Evolutionary conservation across 2,888 invertebrate species (phyloP).

Genomic region (Megaustenia siamemsis): DNA sequence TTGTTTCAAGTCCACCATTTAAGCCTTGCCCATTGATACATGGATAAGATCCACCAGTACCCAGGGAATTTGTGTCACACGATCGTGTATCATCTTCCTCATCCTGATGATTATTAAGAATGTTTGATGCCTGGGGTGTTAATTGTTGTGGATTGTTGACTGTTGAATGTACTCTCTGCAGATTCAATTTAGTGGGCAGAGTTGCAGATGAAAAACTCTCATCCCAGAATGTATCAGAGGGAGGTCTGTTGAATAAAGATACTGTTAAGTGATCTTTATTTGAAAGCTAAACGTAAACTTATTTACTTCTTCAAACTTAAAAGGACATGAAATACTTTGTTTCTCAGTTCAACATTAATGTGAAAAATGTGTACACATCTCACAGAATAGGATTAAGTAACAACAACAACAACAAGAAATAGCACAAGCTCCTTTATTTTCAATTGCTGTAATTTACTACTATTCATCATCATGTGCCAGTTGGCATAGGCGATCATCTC

Average conservation of each 20-base stretch:
- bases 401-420: no score
- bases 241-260: slow-evolving; percentile 17
- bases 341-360: no score
- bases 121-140: not conserved
- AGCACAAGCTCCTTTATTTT: no score
- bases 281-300: no score
- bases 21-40: slow-evolving; percentile 36
- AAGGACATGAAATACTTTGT: no score
- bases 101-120: slow-evolving; percentile 31
- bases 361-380: no score
- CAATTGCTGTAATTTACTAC: no score
- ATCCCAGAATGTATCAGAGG: slow-evolving; percentile 2
- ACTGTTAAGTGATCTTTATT: no score
- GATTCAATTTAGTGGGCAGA: not conserved
- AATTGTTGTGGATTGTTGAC: not conserved
- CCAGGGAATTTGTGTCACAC: slow-evolving; percentile 27
- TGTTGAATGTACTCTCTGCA: not conserved
- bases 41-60: slow-evolving; percentile 27
- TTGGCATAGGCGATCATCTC: no score
- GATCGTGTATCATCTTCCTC: slow-evolving; percentile 57
- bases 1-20: slow-evolving; percentile 36
- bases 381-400: no score
- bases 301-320: no score
- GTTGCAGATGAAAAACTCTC: slow-evolving; percentile 3
- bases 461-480: no score